Conservation (phyloP, 1,140 invertebrate genomes). For the Cyphomyrmex costatus region DNA sequence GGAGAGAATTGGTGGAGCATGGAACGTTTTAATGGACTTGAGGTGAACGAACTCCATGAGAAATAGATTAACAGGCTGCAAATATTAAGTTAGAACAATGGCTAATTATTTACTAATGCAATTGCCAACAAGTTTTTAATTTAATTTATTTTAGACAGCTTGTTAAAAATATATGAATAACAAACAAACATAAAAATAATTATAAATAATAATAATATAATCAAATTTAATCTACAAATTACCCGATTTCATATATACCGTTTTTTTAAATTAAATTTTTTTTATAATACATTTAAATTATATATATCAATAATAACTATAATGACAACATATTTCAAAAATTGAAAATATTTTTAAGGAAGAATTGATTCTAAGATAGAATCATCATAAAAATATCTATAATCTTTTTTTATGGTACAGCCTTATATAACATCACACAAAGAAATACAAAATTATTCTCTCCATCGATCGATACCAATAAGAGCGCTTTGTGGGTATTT, state of each 20-base stretch:
- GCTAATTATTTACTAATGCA: neutral
- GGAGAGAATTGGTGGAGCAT: neutral
- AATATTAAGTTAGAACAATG: neutral
- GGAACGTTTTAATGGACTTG: neutral
- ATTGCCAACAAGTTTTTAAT: neutral
- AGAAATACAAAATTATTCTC: conserved; percentile 36
- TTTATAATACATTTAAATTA: no score
- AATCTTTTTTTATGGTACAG: no score
- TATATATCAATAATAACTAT: neutral
- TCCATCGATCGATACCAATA: conserved; percentile 29
- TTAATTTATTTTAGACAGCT: neutral
- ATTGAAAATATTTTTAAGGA: neutral
- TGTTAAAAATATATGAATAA: neutral
- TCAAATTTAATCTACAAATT: neutral
- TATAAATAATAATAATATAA: neutral
- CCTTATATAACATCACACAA: neutral
- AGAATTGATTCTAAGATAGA: neutral
- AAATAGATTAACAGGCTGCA: neutral
- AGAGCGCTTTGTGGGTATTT: conserved; percentile 37
- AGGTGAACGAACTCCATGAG: neutral
- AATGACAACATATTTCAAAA: neutral
- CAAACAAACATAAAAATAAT: neutral
- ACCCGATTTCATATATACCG: neutral
- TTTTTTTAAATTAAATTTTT: neutral
- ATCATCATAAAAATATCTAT: neutral